Percentiles rank a stretch among this genome's conserved stretches.
These are phyloP conservation scores for Lepidurus apus DNA, from an alignment of 1,140 invertebrate genomes.

Conservation along the genomic window DNA sequence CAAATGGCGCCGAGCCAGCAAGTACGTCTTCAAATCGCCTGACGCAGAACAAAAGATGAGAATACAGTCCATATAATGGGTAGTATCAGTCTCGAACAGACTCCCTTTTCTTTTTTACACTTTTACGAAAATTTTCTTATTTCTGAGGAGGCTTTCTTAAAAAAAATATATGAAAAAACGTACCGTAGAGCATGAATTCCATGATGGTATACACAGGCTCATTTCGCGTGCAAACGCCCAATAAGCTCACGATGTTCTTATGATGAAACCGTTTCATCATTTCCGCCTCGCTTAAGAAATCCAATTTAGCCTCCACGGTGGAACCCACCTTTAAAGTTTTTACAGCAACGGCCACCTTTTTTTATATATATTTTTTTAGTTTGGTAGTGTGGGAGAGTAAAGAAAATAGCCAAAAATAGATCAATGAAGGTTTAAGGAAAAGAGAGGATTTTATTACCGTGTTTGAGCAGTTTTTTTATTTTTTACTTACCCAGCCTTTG, in stretches of 20 bases:
- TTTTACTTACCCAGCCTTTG: constrained; percentile 58
- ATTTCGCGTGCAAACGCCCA: constrained; percentile 73
- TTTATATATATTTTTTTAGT: constrained; percentile 34
- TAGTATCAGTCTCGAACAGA: neutral
- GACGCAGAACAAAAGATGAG: constrained; percentile 27
- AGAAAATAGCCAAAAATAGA: constrained; percentile 30
- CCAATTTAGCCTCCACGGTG: constrained; percentile 77
- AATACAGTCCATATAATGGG: neutral
- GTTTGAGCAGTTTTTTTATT: constrained; percentile 13
- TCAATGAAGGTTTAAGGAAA: constrained; percentile 20
- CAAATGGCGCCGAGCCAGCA: constrained; percentile 73
- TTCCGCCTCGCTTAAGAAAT: constrained; percentile 87
- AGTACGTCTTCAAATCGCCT: constrained; percentile 78
- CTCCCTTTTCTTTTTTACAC: neutral
- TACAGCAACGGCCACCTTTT: constrained; percentile 71
- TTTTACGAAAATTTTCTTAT: neutral
- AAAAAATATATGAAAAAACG: constrained; percentile 39
- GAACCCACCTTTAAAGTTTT: constrained; percentile 82
- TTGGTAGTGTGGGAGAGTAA: neutral
- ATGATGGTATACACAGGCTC: constrained; percentile 85
- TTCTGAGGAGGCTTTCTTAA: neutral
- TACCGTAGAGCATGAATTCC: constrained; percentile 88
- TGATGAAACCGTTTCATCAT: constrained; percentile 89
- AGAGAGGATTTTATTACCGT: constrained; percentile 26
- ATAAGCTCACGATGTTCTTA: constrained; percentile 77